Evolutionary conservation across 2,797 vertebrate species (phyloP).

Genomic region (Falco concolor): DNA sequence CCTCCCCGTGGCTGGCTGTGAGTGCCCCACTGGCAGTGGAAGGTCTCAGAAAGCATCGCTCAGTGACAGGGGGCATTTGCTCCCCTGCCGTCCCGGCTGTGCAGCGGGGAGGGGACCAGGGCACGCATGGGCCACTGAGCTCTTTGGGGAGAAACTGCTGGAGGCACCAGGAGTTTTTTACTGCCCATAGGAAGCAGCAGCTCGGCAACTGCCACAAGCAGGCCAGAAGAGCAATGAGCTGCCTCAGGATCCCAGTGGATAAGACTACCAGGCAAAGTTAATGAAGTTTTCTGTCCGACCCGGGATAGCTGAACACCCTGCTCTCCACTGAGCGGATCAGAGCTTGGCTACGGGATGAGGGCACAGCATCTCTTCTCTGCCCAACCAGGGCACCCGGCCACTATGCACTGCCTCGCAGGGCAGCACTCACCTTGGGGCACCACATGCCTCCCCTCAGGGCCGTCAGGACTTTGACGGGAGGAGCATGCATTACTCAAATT

Average conservation of each 20-base stretch:
- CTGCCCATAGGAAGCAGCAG: background rate
- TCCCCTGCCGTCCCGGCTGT: background rate
- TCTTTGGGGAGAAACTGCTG: background rate
- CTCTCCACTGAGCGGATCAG: background rate
- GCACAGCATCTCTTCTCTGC: background rate
- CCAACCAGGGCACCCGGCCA: rapidly evolving
- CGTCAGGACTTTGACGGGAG: background rate
- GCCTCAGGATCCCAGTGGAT: background rate
- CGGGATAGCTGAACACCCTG: background rate
- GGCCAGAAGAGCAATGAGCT: background rate
- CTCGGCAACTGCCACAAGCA: background rate
- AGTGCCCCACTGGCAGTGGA: background rate
- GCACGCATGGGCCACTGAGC: rapidly evolving
- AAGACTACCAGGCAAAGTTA: background rate
- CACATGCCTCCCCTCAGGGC: background rate
- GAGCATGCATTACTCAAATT: background rate
- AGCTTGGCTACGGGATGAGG: background rate
- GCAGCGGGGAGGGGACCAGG: rapidly evolving
- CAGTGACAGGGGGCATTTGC: background rate
- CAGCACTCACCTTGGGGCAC: background rate
- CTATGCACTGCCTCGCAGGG: rapidly evolving
- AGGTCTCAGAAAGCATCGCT: background rate
- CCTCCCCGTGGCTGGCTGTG: rapidly evolving
- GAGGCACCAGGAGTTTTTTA: background rate
- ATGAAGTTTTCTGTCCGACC: background rate